Base-by-base conservation (phyloP, 2,113 vertebrate species). In the Hypomesus transpacificus region DNA sequence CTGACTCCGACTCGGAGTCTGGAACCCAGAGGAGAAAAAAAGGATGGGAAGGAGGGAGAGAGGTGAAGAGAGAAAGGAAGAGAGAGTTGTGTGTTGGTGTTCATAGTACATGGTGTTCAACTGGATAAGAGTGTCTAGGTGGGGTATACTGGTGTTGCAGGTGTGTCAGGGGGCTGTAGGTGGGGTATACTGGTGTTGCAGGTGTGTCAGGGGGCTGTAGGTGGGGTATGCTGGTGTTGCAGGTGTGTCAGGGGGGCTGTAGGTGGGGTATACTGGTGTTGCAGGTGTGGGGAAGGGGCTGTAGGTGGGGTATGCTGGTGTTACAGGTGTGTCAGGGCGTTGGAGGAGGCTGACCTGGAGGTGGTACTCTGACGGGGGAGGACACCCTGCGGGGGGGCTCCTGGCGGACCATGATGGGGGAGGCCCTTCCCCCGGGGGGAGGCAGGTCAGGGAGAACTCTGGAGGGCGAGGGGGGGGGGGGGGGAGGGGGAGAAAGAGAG, bases 1-100 rank as follows among this genome's bases (percentile, higher is more conserved):
- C 91, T 0, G 92, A 91, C 51, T 90, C 91, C 0, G 92, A 91
- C n/a, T 88, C 90, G 3, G 91, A 92, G 71, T 87, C 91, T 92
- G 82, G 63, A 11, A 51, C 79, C 79, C 61, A 56, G 69, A 6
- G 70, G 14, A 57, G 13, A 0, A 34, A 50, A 60, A 0, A 68
- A 2, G 50, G 13, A 21, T 26, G 3, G 2, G 21, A 0, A 58
- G 53, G 39, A 46, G 39, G 7, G 39, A 46, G 39, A 46, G 39
- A 46, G 39, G 1, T 5, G 9, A 13, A 46, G 39, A 46, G 2
- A 46, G 9, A 13, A 2, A 39, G 39, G 2, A 39, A 39, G 6
- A 39, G 39, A 46, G 39, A 46, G 39, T 11, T 11, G 13, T 46
- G 39, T 13, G 8, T 34, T 34, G 31, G 31, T 7, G 6, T 46